Percentiles rank a stretch among this genome's conserved stretches.
These are phyloP conservation scores for Tethea ocularis DNA, from an alignment of 2,888 invertebrate genomes.

Conservation along the genomic window DNA sequence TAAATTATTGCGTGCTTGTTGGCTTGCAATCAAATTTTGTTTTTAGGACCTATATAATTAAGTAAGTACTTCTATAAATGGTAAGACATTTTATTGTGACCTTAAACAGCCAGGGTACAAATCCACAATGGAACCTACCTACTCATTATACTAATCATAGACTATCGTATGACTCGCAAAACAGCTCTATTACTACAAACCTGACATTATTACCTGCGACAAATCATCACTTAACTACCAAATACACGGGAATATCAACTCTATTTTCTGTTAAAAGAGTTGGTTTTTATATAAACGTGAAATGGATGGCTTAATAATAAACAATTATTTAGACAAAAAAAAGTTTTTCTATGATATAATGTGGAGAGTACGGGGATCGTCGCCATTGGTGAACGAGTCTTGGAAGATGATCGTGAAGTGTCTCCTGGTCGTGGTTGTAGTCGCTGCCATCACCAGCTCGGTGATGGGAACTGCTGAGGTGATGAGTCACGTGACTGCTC, in stretches of 20 bases:
- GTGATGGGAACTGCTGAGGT: slow-evolving; percentile 66
- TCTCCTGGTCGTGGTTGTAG: slow-evolving; percentile 37
- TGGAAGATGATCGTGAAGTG: slow-evolving; percentile 28
- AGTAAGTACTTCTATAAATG: background rate
- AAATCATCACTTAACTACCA: slow-evolving; percentile 27
- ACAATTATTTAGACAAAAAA: slow-evolving; percentile 28
- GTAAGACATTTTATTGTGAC: background rate
- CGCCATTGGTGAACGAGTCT: slow-evolving; percentile 4
- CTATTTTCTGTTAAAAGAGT: slow-evolving; percentile 17
- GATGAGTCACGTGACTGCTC: slow-evolving; percentile 78
- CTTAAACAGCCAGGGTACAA: background rate
- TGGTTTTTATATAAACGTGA: background rate
- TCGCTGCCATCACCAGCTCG: slow-evolving; percentile 13
- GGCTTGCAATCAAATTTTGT: too few species aligned
- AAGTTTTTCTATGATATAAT: slow-evolving; percentile 41
- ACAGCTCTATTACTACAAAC: slow-evolving; percentile 20
- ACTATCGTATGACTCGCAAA: slow-evolving; percentile 33
- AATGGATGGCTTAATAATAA: slow-evolving; percentile 24
- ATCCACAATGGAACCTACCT: slow-evolving; percentile 13
- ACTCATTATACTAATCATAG: slow-evolving; percentile 33
- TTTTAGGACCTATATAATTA: background rate
- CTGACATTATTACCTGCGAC: slow-evolving; percentile 31
- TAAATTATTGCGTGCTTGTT: too few species aligned
- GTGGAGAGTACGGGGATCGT: slow-evolving; percentile 14
- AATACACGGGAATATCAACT: slow-evolving; percentile 16